These are phyloP conservation scores for Standfussiana lucernea DNA, from an alignment of 2,888 invertebrate species.

Conservation along the genomic window DNA sequence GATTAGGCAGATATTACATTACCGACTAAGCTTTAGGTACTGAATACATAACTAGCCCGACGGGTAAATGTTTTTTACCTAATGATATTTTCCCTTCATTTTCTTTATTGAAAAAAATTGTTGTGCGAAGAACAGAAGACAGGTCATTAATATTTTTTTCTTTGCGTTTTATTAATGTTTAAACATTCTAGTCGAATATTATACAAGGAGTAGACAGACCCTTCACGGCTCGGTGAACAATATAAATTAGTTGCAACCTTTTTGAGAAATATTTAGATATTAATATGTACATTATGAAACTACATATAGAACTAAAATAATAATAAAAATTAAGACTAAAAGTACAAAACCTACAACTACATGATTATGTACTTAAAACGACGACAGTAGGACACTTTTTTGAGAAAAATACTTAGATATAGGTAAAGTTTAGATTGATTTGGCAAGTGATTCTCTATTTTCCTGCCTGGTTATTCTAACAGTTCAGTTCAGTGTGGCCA, in stretches of 20 bases:
- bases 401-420: not conserved
- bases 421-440: not conserved
- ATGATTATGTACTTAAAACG: too few relatives aligned
- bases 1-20: slow-evolving; percentile 27
- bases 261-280: too few relatives aligned
- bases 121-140: not conserved
- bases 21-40: not conserved
- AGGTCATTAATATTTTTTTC: slow-evolving; percentile 28
- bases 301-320: too few relatives aligned
- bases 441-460: not conserved
- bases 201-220: too few relatives aligned
- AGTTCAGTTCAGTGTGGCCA: not conserved
- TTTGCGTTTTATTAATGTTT: not conserved
- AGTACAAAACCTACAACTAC: too few relatives aligned
- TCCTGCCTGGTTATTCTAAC: not conserved
- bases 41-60: slow-evolving; percentile 13
- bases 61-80: not conserved
- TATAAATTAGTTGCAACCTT: too few relatives aligned
- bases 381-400: too few relatives aligned
- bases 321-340: too few relatives aligned
- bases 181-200: not conserved
- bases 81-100: slow-evolving; percentile 9
- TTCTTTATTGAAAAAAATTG: slow-evolving; percentile 9
- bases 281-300: too few relatives aligned
- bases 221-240: too few relatives aligned